A percentile compares a stretch with the other conserved stretches of the same genome.
Evolutionary conservation across 2,797 vertebrate species (phyloP).

Genomic region (Notolabrus celidotus): DNA sequence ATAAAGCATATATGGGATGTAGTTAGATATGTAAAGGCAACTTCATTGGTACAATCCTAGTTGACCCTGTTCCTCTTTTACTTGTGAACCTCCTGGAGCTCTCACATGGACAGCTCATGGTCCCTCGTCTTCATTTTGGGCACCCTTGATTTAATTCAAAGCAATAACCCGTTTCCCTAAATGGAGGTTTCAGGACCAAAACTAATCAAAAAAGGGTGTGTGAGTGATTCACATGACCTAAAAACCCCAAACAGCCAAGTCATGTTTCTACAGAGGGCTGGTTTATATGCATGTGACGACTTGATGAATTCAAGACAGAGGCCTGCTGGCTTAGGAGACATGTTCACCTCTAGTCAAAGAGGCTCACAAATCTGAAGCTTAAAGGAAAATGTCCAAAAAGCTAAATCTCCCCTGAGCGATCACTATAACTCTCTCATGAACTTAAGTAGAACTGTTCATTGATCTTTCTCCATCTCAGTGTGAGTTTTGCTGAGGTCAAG

Average conservation of each 20-base stretch:
- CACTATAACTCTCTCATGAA: conserved; percentile 9
- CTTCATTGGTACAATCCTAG: background rate
- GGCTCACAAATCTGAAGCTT: conserved; percentile 10
- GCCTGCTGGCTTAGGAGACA: conserved; percentile 5
- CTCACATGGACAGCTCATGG: too few relatives aligned
- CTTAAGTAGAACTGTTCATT: conserved; percentile 38
- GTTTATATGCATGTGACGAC: too few relatives aligned
- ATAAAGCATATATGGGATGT: too few relatives aligned
- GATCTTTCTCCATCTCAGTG: conserved; percentile 45
- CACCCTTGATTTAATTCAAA: background rate
- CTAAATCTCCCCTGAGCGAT: background rate
- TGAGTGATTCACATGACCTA: background rate
- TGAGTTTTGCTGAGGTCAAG: conserved; percentile 48
- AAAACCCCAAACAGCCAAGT: background rate
- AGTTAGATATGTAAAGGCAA: background rate
- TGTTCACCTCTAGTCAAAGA: background rate
- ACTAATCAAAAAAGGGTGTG: background rate
- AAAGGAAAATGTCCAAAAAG: background rate
- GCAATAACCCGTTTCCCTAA: background rate
- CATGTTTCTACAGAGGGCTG: too few relatives aligned
- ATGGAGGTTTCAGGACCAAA: background rate
- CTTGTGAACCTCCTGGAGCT: background rate
- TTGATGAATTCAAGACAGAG: conserved; percentile 2
- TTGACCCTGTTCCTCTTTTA: background rate
- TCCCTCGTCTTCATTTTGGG: background rate